Evolutionary conservation across 2,113 vertebrate species (phyloP), one percentile per base, ranked within the genome.

Genomic region (Climacteris rufus): DNA sequence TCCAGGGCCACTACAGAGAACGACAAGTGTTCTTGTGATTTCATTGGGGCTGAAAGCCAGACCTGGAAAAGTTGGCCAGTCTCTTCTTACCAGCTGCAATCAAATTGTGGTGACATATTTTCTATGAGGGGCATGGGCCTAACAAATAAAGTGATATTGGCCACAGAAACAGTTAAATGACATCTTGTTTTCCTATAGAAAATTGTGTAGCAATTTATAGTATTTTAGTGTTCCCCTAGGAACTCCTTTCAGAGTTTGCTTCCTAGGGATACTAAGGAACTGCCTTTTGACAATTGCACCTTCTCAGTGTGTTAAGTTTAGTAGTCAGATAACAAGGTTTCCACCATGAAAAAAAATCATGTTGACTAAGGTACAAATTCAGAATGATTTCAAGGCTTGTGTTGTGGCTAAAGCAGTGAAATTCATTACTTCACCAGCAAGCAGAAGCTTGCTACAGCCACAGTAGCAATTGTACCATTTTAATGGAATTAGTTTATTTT

Each of bases 381-480:
- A 56, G 82, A 70, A 40, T 74, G 9, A 30, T 37, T 89, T 71
- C 64, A 86, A 10, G 13, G 30, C 37, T 54, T 28, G 7, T 64
- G 6, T 57, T 37, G 50, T 23, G 39, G 59, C 42, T 56, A 30
- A 33, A 57, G 25, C 5, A 88, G 19, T 11, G 71, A 90, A 53
- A 74, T 31, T 39, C 11, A 8, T 27, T 1, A 53, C 10, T 71
- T 63, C 37, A 54, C 9, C 25, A 74, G 52, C 59, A 70, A 59
- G 11, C 13, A 12, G 39, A 78, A 83, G 8, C 11, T 77, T 72
- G 28, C 53, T 86, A 69, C 59, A 35, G 45, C 71, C 47, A 52
- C 5, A n/a, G 66, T 54, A 87, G 53, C 25, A 76, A 30, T 33
- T 1, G 0, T 15, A 39, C 31, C 0, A 7, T 78, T 63, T 71